A percentile compares a stretch with the other conserved stretches of the same genome.
Evolutionary conservation across 2,113 vertebrate genomes (phyloP).

Genomic region (Corythornis madagascariensis): DNA sequence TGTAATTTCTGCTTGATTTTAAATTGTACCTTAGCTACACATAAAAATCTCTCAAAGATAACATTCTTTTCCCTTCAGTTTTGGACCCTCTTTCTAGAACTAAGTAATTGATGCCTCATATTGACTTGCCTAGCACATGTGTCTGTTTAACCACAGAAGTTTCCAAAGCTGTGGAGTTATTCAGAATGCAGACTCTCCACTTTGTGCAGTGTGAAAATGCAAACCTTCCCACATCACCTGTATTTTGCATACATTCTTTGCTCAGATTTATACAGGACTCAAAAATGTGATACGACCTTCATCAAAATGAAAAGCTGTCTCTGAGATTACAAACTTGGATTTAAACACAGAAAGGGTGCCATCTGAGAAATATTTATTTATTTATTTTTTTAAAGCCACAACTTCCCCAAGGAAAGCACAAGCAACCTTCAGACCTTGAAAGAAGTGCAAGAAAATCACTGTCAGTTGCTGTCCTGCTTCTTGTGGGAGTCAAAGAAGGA

Average conservation of each 20-base stretch:
- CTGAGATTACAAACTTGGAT: not conserved
- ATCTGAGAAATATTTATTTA: not conserved
- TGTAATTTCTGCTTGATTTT: conserved; percentile 27
- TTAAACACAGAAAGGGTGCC: not conserved
- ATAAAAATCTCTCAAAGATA: not conserved
- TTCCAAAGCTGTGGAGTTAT: not conserved
- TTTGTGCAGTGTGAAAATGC: not conserved
- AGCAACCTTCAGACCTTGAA: not conserved
- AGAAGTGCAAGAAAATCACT: not conserved
- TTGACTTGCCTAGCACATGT: not conserved
- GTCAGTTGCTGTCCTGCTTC: not conserved
- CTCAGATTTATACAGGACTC: not conserved
- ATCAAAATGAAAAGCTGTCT: not conserved
- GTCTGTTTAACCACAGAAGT: not conserved
- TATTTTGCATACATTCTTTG: not conserved
- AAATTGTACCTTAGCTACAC: conserved; percentile 19
- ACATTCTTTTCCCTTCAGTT: not conserved
- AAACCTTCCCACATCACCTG: not conserved
- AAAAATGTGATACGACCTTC: not conserved
- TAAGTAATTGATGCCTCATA: not conserved
- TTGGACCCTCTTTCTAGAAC: not conserved
- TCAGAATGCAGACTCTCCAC: not conserved
- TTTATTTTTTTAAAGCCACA: not conserved
- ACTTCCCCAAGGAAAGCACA: not conserved
- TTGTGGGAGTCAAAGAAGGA: not conserved